phyloP scores from a whole-genome alignment of 2,888 invertebrate genomes.

The Coenonympha arcania region DNA sequence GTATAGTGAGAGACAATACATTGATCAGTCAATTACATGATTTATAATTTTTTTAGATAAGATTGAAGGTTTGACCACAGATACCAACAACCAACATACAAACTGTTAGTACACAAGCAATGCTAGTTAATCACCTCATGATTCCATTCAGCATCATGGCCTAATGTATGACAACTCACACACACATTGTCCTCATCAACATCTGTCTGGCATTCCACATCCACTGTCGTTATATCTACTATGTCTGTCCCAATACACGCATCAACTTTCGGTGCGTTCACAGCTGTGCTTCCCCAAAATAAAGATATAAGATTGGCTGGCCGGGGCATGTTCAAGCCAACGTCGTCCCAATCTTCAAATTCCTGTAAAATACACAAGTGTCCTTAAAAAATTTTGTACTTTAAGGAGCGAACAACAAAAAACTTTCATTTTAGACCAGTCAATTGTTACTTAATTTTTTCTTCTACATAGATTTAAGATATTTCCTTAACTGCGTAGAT shows the following conservation, averaged over 20 bases:
- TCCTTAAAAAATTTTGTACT: too few species aligned
- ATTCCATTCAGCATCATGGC: slow-evolving; percentile 58
- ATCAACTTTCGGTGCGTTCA: slow-evolving; percentile 55
- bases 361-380: slow-evolving; percentile 65
- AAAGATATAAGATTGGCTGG: slow-evolving; percentile 82
- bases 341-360: slow-evolving; percentile 94
- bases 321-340: slow-evolving; percentile 87
- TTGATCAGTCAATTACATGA: not conserved
- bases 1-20: not conserved
- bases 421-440: too few species aligned
- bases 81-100: too few species aligned
- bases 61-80: too few species aligned
- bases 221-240: slow-evolving; percentile 46
- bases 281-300: slow-evolving; percentile 73
- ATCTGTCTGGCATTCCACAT: slow-evolving; percentile 67
- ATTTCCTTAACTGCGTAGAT: too few species aligned
- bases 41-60: too few species aligned
- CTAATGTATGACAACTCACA: slow-evolving; percentile 59
- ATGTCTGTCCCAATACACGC: slow-evolving; percentile 66
- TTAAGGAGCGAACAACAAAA: too few species aligned
- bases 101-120: slow-evolving; percentile 16
- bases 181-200: slow-evolving; percentile 56
- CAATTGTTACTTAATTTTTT: too few species aligned
- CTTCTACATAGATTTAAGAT: too few species aligned
- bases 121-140: slow-evolving; percentile 51